Evolutionary conservation across 2,888 invertebrate genomes (phyloP), one percentile per base, ranked within the genome.

Genomic region (Eupithecia pulchellata): DNA sequence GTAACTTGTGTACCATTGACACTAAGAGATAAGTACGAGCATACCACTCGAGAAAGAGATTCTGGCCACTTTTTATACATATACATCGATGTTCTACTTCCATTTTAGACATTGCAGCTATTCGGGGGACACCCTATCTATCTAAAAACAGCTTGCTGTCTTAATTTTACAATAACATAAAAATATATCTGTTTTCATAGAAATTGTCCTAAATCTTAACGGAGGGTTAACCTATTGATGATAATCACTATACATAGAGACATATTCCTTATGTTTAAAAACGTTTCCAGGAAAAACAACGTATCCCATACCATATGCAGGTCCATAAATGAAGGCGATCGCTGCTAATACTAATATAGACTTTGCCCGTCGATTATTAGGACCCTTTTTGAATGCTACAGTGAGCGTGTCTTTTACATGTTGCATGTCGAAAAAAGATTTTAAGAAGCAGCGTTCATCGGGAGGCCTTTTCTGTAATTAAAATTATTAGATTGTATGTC

Each of bases 381-480:
- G 91, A 72, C 92, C 93, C 29, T 86, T 90, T 86, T 93, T 95
- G 82, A 95, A 95, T 62, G 93, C 94, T 1, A 95, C 93, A 62
- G 87, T 85, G 5, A 95, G 80, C 1, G 95, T 94, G 64, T 95
- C 93, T 71, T 86, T 91, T 30, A 95, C 92, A 79, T 95, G 94
- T 79, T 90, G 89, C 32, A 93, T 78, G 82, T 95, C 90, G 79
- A 95, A 95, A 82, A 95, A 94, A 72, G 89, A 86, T 85, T 87
- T 92, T 2, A 92, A 79, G 77, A 88, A 91, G 74, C 81, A 81
- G 71, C 84, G 74, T 70, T 82, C 74, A 76, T 79, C 77, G 36
- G 79, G 72, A 74, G 84, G 75, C 79, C 84, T 81, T 69, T 82
- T 81, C 89, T 89, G 86, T 69, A 87, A 89, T 14, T 36, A 14